phyloP scores from a whole-genome alignment of 2,797 vertebrate species.

The Chaenodraco wilsoni region DNA sequence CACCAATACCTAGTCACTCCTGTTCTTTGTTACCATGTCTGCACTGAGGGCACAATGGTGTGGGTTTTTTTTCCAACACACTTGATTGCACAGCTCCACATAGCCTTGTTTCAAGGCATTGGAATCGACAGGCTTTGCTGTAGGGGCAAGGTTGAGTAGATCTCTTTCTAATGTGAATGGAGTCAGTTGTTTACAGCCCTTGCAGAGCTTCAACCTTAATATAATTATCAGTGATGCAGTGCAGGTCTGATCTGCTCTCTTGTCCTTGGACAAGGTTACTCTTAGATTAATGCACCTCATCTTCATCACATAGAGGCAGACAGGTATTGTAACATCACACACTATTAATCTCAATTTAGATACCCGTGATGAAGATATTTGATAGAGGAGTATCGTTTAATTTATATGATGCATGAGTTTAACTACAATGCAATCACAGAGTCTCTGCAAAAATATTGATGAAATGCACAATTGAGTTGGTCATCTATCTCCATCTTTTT shows the following conservation, averaged over 20 bases:
- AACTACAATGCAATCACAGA: constrained; percentile 14
- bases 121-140: constrained; percentile 59
- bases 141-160: constrained; percentile 51
- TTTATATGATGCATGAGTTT: constrained; percentile 36
- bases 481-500: constrained; percentile 42
- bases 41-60: constrained; percentile 13
- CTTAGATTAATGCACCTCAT: constrained; percentile 73
- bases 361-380: constrained; percentile 41
- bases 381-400: constrained; percentile 30
- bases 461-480: neutral
- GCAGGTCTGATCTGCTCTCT: constrained; percentile 66
- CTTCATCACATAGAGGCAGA: constrained; percentile 52
- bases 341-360: constrained; percentile 68
- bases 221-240: constrained; percentile 78
- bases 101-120: constrained; percentile 59
- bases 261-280: constrained; percentile 80
- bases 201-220: constrained; percentile 65
- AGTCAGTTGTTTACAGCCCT: constrained; percentile 60
- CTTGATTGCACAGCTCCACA: constrained; percentile 46
- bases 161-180: constrained; percentile 62
- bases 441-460: constrained; percentile 11
- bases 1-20: constrained; percentile 53
- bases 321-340: constrained; percentile 43
- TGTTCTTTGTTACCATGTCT: constrained; percentile 22
- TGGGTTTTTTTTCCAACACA: constrained; percentile 24